Evolutionary conservation across 2,797 vertebrate species (phyloP), one percentile per base, ranked within the genome.

Genomic region (Prionace glauca): DNA sequence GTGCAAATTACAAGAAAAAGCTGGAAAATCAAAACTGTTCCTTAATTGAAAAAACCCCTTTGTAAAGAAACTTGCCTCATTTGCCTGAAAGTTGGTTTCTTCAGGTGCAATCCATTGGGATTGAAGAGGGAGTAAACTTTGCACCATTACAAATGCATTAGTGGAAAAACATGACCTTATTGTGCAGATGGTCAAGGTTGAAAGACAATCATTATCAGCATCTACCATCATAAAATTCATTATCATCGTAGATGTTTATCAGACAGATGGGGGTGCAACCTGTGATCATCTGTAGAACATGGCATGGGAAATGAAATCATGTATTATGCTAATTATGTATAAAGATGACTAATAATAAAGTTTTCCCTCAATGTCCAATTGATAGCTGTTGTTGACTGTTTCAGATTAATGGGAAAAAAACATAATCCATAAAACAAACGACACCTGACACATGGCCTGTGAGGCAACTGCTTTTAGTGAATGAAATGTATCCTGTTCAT

Each of bases 171-270:
- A 67, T 67, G 65, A 69, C 9, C 8, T 69, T 69, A 41, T 41
- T 69, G 91, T 12, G 36, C 62, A 16, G 60, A 93, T 20, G 86
- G 62, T 69, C 91, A 67, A 69, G 36, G 91, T 69, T 93, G 91
- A 93, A 93, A 69, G n/a, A 69, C 62, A 69, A 36, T 20, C 50
- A 32, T 16, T 67, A 69, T 69, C 16, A n/a, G 91, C 91, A 36
- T 93, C n/a, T 69, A 41, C 32, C 65, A 93, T 93, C 91, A 93
- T 93, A 93, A 69, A 36, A 88, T 20, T 69, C 91, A 93, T 93
- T 10, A 93, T 93, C 32, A 22, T 92, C 62, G 32, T 24, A 7
- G 20, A 36, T 93, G 91, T 45, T 93, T 93, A 93, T 69, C 91
- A 93, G 18, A 69, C 91, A 93, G 91, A 69, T 93, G 60, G 91